Evolutionary conservation across 2,113 vertebrate genomes (phyloP).

Genomic region (Chrysemys picta): DNA sequence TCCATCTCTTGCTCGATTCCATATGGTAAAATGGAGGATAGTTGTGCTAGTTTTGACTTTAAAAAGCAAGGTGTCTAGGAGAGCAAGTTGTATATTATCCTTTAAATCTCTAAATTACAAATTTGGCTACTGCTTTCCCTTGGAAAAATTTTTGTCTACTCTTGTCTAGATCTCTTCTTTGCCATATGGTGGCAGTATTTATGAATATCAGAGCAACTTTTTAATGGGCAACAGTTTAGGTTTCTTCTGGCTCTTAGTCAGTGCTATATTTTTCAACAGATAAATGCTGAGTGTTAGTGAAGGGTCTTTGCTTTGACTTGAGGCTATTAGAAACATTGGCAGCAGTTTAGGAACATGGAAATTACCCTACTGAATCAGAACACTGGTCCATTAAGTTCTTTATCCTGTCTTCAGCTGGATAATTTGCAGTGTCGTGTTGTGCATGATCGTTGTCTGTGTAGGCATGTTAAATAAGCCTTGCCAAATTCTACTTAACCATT

Average conservation of each 20-base stretch:
- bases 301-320: background rate
- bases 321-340: background rate
- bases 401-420: background rate
- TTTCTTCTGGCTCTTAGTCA: background rate
- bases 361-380: background rate
- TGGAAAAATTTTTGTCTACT: background rate
- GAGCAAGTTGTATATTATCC: background rate
- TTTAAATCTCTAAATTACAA: background rate
- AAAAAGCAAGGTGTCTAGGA: background rate
- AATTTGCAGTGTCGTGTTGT: background rate
- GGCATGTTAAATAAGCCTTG: background rate
- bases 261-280: background rate
- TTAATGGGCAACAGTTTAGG: background rate
- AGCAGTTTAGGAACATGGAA: background rate
- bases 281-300: background rate
- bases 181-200: background rate
- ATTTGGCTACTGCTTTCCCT: background rate
- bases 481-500: background rate
- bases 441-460: rapidly evolving
- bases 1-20: background rate
- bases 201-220: background rate
- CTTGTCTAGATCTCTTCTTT: conserved; percentile 9
- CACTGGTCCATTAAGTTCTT: background rate
- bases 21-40: background rate
- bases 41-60: background rate